Evolutionary conservation across 2,797 vertebrate species (phyloP).

Genomic region (Lycodopsis pacificus): DNA sequence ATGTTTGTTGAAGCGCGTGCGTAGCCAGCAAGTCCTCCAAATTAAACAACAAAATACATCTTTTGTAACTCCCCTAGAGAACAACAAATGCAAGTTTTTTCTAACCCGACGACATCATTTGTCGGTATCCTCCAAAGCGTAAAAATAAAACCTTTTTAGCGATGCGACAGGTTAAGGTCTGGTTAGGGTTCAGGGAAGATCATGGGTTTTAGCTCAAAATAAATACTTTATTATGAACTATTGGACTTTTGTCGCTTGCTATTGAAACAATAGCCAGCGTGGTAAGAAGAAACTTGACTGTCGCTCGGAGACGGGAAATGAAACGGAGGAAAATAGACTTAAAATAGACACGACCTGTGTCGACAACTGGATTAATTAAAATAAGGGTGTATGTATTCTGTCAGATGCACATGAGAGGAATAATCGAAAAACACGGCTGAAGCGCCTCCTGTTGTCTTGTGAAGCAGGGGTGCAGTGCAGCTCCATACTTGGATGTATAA

Average conservation of each 20-base stretch:
- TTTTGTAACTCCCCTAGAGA: background rate
- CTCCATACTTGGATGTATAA: background rate
- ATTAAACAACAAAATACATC: background rate
- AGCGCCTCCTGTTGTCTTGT: background rate
- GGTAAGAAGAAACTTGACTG: background rate
- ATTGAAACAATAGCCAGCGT: background rate
- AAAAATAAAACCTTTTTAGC: background rate
- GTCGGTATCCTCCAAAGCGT: too few species aligned
- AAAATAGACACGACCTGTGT: background rate
- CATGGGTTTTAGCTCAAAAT: background rate
- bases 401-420: background rate
- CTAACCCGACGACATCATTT: background rate
- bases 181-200: background rate
- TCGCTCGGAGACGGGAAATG: background rate
- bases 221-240: background rate
- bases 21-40: background rate
- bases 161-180: background rate
- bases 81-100: background rate
- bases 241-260: background rate
- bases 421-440: background rate
- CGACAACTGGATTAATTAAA: background rate
- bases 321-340: background rate
- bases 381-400: background rate
- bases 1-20: background rate
- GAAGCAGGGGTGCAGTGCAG: background rate